Evolutionary conservation across 37 sponge, comb jelly and placozoan genomes (phyloP), one percentile per base, ranked within the genome.

Genomic region (Haliclona indistincta): DNA sequence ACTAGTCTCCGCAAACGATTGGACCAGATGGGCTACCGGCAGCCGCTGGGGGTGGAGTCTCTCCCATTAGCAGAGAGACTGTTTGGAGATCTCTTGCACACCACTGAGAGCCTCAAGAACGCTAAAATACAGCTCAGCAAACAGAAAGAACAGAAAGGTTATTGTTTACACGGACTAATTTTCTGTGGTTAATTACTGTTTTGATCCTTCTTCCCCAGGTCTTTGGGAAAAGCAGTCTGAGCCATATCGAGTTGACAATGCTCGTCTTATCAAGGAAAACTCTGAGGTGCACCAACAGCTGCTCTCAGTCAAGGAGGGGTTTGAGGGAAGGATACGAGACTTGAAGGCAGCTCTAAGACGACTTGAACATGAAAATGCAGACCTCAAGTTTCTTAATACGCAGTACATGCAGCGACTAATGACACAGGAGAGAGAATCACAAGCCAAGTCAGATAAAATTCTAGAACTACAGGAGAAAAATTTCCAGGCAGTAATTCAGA

Each of bases 11-110:
- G 99, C 30, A 96, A 93, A 68, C 78, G 99, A 23, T 79, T 99
- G 43, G 99, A 99, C 76, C 99, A 99, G 78, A 69, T 99, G 38
- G 99, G 99, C 35, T 99, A 99, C 81, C 75, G 94, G 8, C 99
- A 99, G 71, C 81, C 94, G 2, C 81, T 99, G 26, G 89, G 81
- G 15, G 51, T 99, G 34, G 93, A 96, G 47, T 91, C 96, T 37
- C 62, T 96, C 0, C 99, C 96, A 22, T 85, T 99, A 25, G 96
- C 85, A 4, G 99, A 99, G 74, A 83, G 85, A 54, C 75, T 99
- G 20, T 93, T 99, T 56, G 92, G 84, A 33, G 99, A 99, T 67
- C 71, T 99, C 38, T 74, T 99, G 20, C 99, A 99, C 76, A 99
- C 99, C 20, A 93, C 99, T 55, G 99, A 99, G 78, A 96, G 96